These are phyloP conservation scores for Ormyrus pomaceus DNA, from an alignment of 2,888 invertebrate species.

Conservation along the genomic window DNA sequence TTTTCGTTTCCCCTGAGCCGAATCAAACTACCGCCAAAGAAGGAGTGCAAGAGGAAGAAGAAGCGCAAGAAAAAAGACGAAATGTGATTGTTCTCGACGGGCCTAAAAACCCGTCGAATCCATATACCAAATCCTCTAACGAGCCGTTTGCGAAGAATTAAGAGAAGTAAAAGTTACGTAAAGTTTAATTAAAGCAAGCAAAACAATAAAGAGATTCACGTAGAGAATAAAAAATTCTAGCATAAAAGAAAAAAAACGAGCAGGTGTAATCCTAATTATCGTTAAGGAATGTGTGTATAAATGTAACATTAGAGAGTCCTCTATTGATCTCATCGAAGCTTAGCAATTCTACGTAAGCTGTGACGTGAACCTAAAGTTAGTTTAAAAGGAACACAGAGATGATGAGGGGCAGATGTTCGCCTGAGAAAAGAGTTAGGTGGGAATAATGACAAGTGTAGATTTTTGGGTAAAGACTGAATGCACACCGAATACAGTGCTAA, in stretches of 20 bases:
- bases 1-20: conserved; percentile 73
- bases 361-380: conserved; percentile 49
- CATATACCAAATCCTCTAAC: conserved; percentile 57
- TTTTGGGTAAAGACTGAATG: conserved; percentile 54
- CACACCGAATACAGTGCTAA: conserved; percentile 54
- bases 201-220: too few species aligned
- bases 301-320: conserved; percentile 57
- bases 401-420: conserved; percentile 15
- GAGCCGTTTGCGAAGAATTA: conserved; percentile 42
- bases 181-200: background rate
- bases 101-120: conserved; percentile 29
- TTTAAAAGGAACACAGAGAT: conserved; percentile 35
- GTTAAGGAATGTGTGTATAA: conserved; percentile 55
- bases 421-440: background rate
- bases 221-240: conserved; percentile 11
- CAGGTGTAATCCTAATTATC: conserved; percentile 52
- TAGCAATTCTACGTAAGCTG: conserved; percentile 50
- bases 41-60: conserved; percentile 60
- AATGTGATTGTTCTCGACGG: conserved; percentile 54
- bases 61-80: conserved; percentile 48
- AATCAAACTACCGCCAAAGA: conserved; percentile 74
- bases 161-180: conserved; percentile 32
- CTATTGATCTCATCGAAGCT: conserved; percentile 58
- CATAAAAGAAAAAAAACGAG: conserved; percentile 44
- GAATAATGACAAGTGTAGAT: conserved; percentile 40